Evolutionary conservation across 2,113 vertebrate species (phyloP).

Genomic region (Gobius niger): DNA sequence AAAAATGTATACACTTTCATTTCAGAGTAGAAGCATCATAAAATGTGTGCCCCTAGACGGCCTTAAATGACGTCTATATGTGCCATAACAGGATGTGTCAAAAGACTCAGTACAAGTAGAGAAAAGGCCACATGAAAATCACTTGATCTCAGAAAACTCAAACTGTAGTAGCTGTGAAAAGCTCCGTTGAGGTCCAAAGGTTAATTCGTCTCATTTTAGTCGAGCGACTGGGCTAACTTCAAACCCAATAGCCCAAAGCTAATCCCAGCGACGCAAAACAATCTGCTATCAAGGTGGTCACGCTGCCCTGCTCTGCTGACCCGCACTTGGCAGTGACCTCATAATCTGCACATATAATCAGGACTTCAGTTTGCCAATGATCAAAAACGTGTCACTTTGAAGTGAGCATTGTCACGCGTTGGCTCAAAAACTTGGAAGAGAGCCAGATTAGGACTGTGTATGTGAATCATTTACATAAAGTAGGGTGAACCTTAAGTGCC

Average conservation of each 20-base stretch:
- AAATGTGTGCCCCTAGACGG: slow-evolving; percentile 3
- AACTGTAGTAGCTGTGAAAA: slow-evolving; percentile 28
- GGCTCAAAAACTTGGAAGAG: background rate
- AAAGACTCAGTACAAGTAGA: slow-evolving; percentile 7
- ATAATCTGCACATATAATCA: slow-evolving; percentile 45
- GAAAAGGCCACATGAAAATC: slow-evolving; percentile 16
- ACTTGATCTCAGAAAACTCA: slow-evolving; percentile 15
- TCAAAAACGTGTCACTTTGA: slow-evolving; percentile 36
- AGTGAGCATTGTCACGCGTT: slow-evolving; percentile 5
- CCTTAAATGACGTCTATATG: background rate
- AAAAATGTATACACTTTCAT: no score
- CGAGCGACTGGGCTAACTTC: slow-evolving; percentile 39
- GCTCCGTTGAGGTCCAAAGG: slow-evolving; percentile 31
- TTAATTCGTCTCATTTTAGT: slow-evolving; percentile 38
- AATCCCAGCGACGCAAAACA: slow-evolving; percentile 54
- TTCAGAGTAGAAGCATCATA: no score
- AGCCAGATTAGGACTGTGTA: background rate
- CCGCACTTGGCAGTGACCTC: slow-evolving; percentile 14
- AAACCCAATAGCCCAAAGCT: slow-evolving; percentile 38
- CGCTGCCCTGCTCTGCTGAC: slow-evolving; percentile 36
- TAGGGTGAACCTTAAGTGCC: background rate
- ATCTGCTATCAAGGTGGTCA: slow-evolving; percentile 65
- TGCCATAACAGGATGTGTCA: background rate
- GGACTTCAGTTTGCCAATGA: slow-evolving; percentile 36
- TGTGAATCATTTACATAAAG: slow-evolving; percentile 19